Evolutionary conservation across 2,888 invertebrate species (phyloP), one percentile per base, ranked within the genome.

Genomic region (Leptopilina syphax): DNA sequence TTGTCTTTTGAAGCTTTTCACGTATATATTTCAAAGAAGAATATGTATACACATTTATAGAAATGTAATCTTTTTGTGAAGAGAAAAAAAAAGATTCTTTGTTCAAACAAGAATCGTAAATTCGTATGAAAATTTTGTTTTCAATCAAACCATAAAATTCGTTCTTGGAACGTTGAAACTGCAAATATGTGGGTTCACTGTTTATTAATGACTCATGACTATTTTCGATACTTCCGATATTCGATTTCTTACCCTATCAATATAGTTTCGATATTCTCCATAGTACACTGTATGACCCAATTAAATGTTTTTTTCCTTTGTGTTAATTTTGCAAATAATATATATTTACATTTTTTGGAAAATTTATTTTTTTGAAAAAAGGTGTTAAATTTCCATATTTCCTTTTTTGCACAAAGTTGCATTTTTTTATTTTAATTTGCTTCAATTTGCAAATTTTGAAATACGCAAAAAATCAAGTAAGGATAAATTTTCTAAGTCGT

Each of bases 201-300:
- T 77, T 66, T 65, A 63, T 24, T 77, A 66, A 76, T 84, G 81
- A 84, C 79, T 84, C 84, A 82, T 76, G 80, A 81, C 81, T 84
- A 81, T 83, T 84, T 82, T 77, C 77, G 82, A 80, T 80, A 50
- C 50, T 70, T 54, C 50, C 54, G 12, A 27, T 50, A 70, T 54
- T 70, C 27, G 50, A 54, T 70, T 50, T 50, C 54, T 24, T 50
- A 27, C 24, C 50, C 50, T 70, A 65, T 65, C 65, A 65, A 65
- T 50, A 34, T 65, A 65, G 27, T 27, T 10, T 18, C 27, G 65
- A 65, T 24, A 65, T 65, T 10, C 27, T 65, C 27, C 18, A 34
- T 34, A 60, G 18, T 50, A 50, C 50, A 50, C 10, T n/a, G n/a
- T 18, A 4, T 60, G 60, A 60, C 60, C 65, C 65, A 65, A 65